phyloP scores from a whole-genome alignment of 2,113 vertebrate species.

The Sialia sialis region DNA sequence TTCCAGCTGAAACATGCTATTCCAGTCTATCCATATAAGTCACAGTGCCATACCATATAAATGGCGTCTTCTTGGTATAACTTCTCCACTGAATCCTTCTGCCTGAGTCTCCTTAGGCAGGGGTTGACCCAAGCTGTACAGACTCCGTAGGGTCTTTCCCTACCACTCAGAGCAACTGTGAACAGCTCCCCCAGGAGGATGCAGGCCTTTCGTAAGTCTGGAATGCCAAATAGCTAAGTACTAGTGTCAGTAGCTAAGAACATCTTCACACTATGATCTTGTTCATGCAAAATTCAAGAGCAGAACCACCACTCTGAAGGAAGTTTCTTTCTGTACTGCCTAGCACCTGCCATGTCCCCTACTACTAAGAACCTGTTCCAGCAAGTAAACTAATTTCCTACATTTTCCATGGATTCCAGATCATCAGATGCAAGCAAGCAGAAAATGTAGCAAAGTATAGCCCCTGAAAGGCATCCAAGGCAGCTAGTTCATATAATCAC shows the following conservation, averaged over 20 bases:
- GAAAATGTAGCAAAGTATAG: background rate
- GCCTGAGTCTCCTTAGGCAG: background rate
- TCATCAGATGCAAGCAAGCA: background rate
- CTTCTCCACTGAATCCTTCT: background rate
- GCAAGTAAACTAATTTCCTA: background rate
- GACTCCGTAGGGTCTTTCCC: background rate
- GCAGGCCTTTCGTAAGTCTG: background rate
- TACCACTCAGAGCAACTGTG: background rate
- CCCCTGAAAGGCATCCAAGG: background rate
- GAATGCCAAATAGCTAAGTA: background rate
- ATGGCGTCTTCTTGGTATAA: rapidly evolving
- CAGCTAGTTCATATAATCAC: background rate
- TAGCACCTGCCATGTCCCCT: background rate
- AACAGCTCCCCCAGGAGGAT: background rate
- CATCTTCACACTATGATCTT: background rate
- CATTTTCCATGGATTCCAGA: background rate
- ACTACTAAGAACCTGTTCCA: background rate
- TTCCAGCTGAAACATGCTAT: background rate
- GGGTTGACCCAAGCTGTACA: background rate
- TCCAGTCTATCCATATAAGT: background rate
- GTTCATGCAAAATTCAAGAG: background rate
- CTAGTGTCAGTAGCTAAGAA: background rate
- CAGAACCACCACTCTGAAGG: background rate
- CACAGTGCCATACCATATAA: background rate
- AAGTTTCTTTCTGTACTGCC: background rate